Base-by-base conservation (phyloP, 2,113 vertebrate genomes). In the Dipodomys stephensi region DNA sequence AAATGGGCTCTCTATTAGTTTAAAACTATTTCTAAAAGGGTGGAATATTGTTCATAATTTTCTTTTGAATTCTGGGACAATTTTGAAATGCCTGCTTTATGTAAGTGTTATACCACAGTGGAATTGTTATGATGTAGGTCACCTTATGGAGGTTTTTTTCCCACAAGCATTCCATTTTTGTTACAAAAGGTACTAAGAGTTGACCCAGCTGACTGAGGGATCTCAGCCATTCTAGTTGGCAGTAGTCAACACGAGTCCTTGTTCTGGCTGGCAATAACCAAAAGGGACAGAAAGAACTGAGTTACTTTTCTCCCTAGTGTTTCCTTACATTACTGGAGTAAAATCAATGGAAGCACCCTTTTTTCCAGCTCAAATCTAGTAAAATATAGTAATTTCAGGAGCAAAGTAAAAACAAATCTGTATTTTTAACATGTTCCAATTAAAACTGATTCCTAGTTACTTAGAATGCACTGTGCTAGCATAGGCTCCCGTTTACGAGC, bases 21-120 rank as follows among this genome's bases (percentile, higher is more conserved):
- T 83, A 65, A 89, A 92, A 89, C 23, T 83, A 82, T 96, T 91
- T 83, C 78, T 94, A 86, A 87, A 79, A 11, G 49, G 12, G 2
- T 92, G 67, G n/a, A 79, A 71, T 92, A 35, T 49, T 86, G 74
- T 85, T 93, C 25, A 82, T 81, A 86, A 35, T 90, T 87, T 92
- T 92, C 77, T 65, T 35, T 49, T 76, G 39, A 68, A 32, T 83
- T 87, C 68, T 83, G 60, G 25, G 7, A 94, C 20, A 22, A 90
- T 53, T 72, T 46, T 81, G 11, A 89, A 69, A 73, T 84, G 30
- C 67, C 53, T 73, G 13, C 32, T 60, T 93, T 71, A 60, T 30
- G 49, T 49, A 49, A 49, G 49, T 49, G 12, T 4, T 25, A 39
- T 76, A 72, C 77, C 83, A 57, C 18, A 57, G 1, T 83, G 15